Conservation (phyloP, 1,140 invertebrate species). For the Samia ricini region DNA sequence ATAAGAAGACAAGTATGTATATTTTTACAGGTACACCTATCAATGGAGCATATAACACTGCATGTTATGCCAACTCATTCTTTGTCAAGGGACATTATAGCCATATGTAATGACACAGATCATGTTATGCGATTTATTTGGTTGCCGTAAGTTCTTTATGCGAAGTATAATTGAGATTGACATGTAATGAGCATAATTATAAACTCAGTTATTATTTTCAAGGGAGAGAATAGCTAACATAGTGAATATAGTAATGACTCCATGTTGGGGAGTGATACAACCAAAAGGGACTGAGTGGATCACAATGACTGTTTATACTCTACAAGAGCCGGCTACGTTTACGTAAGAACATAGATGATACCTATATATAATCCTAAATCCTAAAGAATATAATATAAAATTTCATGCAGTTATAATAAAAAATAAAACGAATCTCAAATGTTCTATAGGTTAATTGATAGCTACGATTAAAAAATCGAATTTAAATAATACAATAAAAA, state of each 20-base stretch:
- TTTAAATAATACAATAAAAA: too few relatives aligned
- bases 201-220: slow-evolving; percentile 1
- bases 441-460: too few relatives aligned
- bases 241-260: slow-evolving; percentile 65
- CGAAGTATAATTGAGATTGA: not conserved
- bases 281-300: slow-evolving; percentile 59
- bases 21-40: slow-evolving; percentile 55
- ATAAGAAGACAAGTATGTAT: not conserved
- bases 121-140: slow-evolving; percentile 63
- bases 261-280: slow-evolving; percentile 66
- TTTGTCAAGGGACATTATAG: slow-evolving; percentile 55
- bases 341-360: slow-evolving; percentile 40
- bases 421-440: too few relatives aligned
- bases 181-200: not conserved
- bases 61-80: slow-evolving; percentile 63
- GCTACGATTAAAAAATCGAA: too few relatives aligned
- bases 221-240: slow-evolving; percentile 70
- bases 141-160: slow-evolving; percentile 57
- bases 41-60: slow-evolving; percentile 56
- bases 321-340: slow-evolving; percentile 66
- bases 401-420: too few relatives aligned
- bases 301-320: slow-evolving; percentile 64
- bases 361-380: not conserved
- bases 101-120: slow-evolving; percentile 61
- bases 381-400: too few relatives aligned